Percentiles rank a stretch among this genome's conserved stretches.
These are phyloP conservation scores for Notolabrus celidotus DNA, from an alignment of 2,797 vertebrate genomes.

Conservation along the genomic window DNA sequence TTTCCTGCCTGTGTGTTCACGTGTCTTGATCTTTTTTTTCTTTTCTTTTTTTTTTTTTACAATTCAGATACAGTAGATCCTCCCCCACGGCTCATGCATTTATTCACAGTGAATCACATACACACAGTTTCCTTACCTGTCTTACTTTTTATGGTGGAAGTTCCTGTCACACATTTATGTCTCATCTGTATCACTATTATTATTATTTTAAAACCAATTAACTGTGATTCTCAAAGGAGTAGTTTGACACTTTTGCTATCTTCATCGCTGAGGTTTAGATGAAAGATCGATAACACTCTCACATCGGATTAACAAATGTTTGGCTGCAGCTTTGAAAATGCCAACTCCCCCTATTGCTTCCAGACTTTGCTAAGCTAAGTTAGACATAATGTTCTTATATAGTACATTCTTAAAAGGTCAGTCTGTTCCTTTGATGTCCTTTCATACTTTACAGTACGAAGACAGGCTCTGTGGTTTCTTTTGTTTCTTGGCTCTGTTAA, in stretches of 20 bases:
- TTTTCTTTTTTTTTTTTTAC: not conserved
- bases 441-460: no score
- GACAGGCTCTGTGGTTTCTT: no score
- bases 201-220: not conserved
- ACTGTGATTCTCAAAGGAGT: not conserved
- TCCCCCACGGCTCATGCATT: not conserved
- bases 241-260: not conserved
- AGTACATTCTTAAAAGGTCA: no score
- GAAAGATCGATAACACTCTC: not conserved
- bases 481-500: no score
- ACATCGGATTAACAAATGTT: accelerated
- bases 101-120: constrained; percentile 30
- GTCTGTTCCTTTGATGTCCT: no score
- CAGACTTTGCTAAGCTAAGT: not conserved
- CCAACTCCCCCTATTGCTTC: not conserved
- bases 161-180: not conserved
- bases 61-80: constrained; percentile 5
- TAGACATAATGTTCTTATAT: no score
- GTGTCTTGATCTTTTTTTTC: not conserved
- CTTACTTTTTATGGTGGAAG: not conserved
- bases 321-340: not conserved
- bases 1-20: constrained; percentile 59
- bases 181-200: not conserved
- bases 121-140: not conserved
- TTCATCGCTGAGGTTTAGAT: not conserved